Evolutionary conservation across 2,797 vertebrate species (phyloP), one percentile per base, ranked within the genome.

Genomic region (Lutjanus argentimaculatus): DNA sequence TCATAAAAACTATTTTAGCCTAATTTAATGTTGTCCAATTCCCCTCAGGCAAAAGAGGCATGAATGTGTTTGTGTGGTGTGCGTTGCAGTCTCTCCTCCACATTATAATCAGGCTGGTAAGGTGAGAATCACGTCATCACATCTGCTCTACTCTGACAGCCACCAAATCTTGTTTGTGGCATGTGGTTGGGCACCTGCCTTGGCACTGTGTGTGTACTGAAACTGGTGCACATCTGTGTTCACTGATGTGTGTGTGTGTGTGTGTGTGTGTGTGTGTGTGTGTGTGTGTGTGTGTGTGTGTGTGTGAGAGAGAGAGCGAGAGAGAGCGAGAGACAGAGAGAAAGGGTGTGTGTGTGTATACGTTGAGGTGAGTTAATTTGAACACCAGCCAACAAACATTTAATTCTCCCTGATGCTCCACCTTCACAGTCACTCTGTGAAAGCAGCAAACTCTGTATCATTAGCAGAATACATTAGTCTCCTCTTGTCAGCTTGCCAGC

Each of bases 391-490:
- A 92, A 83, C 86, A 87, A 91, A 87, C 87, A 87, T 87, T 86
- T 83, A 87, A 90, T 89, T 86, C 84, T 88, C 84, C 76, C 72
- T 59, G 72, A 79, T 87, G 78, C 84, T 83, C 85, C 87, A 89
- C 89, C 86, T 90, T 89, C 89, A 82, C 87, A 87, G 80, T 86
- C 76, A 75, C 82, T 89, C 78, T 68, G 77, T 85, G 79, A 84
- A 85, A 86, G 90, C 87, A 76, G 82, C 72, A 89, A 88, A 91
- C 83, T 89, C 82, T 79, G 87, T 84, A 83, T 92, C 91, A 85
- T 94, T 92, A 94, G 91, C 88, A 69, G 86, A 87, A 91, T 82
- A 79, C 80, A 90, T 92, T 87, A 92, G 85, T 82, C 87, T 90
- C 53, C 48, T 40, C 57, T 77, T 85, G 86, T 85, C 87, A 87